Conservation (phyloP, 2,797 vertebrate genomes). For the Uromys caudimaculatus region DNA sequence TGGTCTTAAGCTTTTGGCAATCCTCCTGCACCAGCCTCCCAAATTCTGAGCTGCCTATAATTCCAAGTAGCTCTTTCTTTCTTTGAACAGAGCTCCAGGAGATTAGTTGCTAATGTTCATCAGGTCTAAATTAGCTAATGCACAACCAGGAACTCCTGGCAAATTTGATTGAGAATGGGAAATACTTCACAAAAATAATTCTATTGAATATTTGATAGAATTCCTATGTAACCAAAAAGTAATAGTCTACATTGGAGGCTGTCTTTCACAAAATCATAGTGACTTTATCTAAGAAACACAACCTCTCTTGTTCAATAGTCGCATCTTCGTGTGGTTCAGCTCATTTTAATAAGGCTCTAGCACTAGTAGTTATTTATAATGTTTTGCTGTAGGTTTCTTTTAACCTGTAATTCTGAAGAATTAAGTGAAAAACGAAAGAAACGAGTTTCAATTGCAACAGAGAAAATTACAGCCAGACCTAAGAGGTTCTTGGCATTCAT, state of each 20-base stretch:
- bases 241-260: constrained; percentile 13
- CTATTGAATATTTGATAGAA: constrained; percentile 54
- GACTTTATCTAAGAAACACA: constrained; percentile 46
- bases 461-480: constrained; percentile 1
- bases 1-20: background rate
- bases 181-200: background rate
- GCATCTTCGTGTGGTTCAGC: background rate
- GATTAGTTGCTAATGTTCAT: constrained; percentile 12
- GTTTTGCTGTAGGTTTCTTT: background rate
- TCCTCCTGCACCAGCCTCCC: background rate
- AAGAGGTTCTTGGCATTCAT: constrained; percentile 22
- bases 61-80: constrained; percentile 14
- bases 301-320: constrained; percentile 37
- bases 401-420: constrained; percentile 42
- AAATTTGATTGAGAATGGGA: constrained; percentile 47
- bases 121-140: constrained; percentile 49
- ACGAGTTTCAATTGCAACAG: constrained; percentile 9
- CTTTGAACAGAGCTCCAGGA: constrained; percentile 12
- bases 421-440: constrained; percentile 57
- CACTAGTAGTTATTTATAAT: constrained; percentile 4
- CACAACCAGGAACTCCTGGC: constrained; percentile 6
- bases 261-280: constrained; percentile 34
- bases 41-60: background rate
- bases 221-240: background rate
- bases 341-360: constrained; percentile 7